Conservation (phyloP, 2,113 vertebrate genomes). For the Chrysemys picta region DNA sequence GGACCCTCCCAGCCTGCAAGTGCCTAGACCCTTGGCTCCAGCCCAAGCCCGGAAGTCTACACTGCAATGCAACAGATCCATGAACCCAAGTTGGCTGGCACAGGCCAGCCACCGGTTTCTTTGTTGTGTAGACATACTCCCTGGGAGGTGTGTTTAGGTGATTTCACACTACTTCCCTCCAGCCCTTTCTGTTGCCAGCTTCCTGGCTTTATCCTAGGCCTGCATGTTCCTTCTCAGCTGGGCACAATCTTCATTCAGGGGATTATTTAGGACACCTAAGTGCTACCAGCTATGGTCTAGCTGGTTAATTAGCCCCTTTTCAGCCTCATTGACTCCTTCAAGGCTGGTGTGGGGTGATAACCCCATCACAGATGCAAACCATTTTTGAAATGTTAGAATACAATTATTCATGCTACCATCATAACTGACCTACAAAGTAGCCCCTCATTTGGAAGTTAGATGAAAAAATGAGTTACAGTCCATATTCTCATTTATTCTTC, state of each 20-base stretch:
- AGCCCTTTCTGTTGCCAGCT: background rate
- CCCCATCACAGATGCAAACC: rapidly evolving
- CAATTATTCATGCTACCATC: background rate
- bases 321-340: background rate
- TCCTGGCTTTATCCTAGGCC: background rate
- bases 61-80: too few relatives aligned
- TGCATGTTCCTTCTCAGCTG: background rate
- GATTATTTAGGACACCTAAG: background rate
- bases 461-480: background rate
- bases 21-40: too few relatives aligned
- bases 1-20: too few relatives aligned
- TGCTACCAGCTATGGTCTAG: background rate
- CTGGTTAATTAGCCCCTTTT: background rate
- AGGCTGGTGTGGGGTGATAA: background rate
- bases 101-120: too few relatives aligned
- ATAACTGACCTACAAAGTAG: background rate
- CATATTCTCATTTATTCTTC: background rate
- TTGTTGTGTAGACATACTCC: too few relatives aligned
- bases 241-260: background rate
- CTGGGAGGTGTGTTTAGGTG: too few relatives aligned
- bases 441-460: background rate
- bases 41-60: too few relatives aligned
- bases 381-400: background rate
- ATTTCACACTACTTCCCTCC: background rate
- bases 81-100: too few relatives aligned